phyloP scores from a whole-genome alignment of 2,888 invertebrate genomes.

The Cryptophagus acutangulus region DNA sequence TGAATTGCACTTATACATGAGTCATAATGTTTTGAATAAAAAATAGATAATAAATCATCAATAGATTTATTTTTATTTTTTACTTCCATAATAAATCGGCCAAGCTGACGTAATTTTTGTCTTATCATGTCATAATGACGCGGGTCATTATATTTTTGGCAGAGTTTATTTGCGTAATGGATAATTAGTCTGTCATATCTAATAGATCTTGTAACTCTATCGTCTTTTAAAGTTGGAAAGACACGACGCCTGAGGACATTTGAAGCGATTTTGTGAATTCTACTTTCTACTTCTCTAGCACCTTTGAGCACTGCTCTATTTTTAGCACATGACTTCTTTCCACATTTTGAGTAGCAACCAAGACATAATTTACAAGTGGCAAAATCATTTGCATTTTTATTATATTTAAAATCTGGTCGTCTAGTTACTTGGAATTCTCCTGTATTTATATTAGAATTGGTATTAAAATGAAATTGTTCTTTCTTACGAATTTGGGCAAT shows the following conservation, averaged over 20 bases:
- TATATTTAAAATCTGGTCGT: too few relatives aligned
- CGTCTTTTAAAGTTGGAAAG: slow-evolving; percentile 7
- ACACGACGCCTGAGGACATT: slow-evolving; percentile 2
- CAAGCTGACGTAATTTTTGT: background rate
- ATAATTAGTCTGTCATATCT: slow-evolving; percentile 7
- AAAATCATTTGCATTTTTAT: too few relatives aligned
- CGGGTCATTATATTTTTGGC: slow-evolving; percentile 5
- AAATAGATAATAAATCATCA: background rate
- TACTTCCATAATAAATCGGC: background rate
- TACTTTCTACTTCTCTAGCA: slow-evolving; percentile 2
- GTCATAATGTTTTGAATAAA: background rate
- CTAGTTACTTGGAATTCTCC: too few relatives aligned
- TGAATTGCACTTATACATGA: background rate
- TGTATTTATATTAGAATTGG: too few relatives aligned
- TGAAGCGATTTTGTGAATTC: slow-evolving; percentile 9
- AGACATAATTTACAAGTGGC: too few relatives aligned
- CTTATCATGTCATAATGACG: slow-evolving; percentile 9
- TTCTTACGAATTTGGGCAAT: too few relatives aligned
- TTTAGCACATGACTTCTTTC: too few relatives aligned
- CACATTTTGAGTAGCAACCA: too few relatives aligned
- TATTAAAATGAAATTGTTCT: too few relatives aligned
- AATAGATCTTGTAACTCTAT: slow-evolving; percentile 1
- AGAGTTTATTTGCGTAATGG: slow-evolving; percentile 9
- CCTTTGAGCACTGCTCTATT: too few relatives aligned
- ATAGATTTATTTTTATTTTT: background rate